These are phyloP conservation scores for Neuroscelio doddi DNA, from an alignment of 2,888 invertebrate species.

Conservation along the genomic window DNA sequence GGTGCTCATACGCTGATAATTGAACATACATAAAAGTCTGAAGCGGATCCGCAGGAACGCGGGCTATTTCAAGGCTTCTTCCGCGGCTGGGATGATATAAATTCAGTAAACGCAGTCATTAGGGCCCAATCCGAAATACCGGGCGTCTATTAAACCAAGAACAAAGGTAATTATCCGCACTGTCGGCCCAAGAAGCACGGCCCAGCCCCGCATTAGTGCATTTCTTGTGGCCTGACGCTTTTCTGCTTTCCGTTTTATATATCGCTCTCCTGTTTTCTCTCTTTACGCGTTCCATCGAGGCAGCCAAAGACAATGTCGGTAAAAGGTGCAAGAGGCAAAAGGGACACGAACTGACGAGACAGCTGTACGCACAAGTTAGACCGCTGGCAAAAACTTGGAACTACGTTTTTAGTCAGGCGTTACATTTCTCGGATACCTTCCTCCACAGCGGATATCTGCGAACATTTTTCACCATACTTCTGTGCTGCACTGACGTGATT, in stretches of 20 bases:
- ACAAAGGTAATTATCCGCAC: conserved; percentile 68
- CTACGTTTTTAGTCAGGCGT: conserved; percentile 58
- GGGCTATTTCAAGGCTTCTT: conserved; percentile 55
- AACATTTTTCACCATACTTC: background rate
- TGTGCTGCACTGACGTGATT: background rate
- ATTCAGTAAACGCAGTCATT: conserved; percentile 70
- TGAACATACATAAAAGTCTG: conserved; percentile 60
- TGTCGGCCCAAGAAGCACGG: conserved; percentile 35
- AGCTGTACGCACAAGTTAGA: conserved; percentile 49
- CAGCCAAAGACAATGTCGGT: too few relatives aligned
- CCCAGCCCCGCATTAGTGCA: conserved; percentile 58
- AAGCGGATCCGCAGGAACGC: conserved; percentile 28
- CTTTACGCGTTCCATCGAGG: conserved; percentile 3
- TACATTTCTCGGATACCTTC: conserved; percentile 65
- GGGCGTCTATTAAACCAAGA: conserved; percentile 69
- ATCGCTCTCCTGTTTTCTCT: conserved; percentile 22
- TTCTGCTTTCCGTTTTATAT: conserved; percentile 35
- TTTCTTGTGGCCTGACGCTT: conserved; percentile 52
- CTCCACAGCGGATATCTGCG: conserved; percentile 16
- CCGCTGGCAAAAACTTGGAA: conserved; percentile 52
- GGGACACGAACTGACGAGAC: conserved; percentile 48
- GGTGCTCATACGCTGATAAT: conserved; percentile 55
- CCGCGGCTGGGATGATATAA: conserved; percentile 57
- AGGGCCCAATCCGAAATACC: conserved; percentile 69
- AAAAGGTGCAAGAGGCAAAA: conserved; percentile 23